A percentile compares a stretch with the other conserved stretches of the same genome.
These are phyloP conservation scores for Cyphomyrmex costatus DNA, from an alignment of 1,140 invertebrate genomes.

Conservation along the genomic window DNA sequence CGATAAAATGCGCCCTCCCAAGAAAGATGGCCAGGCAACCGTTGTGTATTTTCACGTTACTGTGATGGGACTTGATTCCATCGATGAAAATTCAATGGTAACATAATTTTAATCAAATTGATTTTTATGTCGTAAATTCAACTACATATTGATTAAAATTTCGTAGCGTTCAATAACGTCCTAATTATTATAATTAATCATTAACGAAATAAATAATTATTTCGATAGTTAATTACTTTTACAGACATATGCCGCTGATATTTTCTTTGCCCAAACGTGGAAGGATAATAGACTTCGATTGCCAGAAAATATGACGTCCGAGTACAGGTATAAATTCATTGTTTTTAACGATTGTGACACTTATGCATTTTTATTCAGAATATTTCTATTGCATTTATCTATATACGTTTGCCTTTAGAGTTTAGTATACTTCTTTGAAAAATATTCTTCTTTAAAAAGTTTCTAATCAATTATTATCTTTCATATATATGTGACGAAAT, in stretches of 20 bases:
- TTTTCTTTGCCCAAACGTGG: conserved; percentile 97
- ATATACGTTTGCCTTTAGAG: not conserved
- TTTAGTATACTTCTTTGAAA: too few relatives aligned
- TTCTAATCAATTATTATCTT: not conserved
- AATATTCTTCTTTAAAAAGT: not conserved
- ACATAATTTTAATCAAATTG: conserved; percentile 24
- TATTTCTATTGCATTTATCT: not conserved
- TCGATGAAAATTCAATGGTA: conserved; percentile 97
- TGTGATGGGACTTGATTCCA: conserved; percentile 96
- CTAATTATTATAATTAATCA: not conserved
- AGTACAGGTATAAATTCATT: conserved; percentile 89
- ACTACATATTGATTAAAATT: not conserved
- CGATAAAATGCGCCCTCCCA: conserved; percentile 96
- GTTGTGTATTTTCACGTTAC: conserved; percentile 96
- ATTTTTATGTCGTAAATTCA: not conserved
- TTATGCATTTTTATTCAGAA: conserved; percentile 26
- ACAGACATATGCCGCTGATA: conserved; percentile 95
- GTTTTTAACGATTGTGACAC: not conserved
- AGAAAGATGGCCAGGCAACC: conserved; percentile 94
- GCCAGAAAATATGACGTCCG: conserved; percentile 96
- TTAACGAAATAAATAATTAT: not conserved
- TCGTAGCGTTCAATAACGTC: not conserved
- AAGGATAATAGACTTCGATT: conserved; percentile 95
- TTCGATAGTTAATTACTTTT: conserved; percentile 70
- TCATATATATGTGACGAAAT: conserved; percentile 8